Evolutionary conservation across 2,888 invertebrate species (phyloP).

Genomic region (Sphinx pinastri): DNA sequence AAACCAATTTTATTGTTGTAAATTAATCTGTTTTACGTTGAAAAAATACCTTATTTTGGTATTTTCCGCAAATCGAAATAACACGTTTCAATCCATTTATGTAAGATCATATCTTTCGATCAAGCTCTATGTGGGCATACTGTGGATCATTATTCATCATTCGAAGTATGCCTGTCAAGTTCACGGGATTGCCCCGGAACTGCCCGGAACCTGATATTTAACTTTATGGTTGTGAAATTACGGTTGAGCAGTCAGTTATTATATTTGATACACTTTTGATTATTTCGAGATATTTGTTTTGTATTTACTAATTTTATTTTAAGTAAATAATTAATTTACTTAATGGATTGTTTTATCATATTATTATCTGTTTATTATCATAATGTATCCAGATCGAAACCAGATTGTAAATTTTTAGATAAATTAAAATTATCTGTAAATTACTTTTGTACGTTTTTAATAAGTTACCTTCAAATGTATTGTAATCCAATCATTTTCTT

Average conservation of each 20-base stretch:
- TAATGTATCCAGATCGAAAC: too few relatives aligned
- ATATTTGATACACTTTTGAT: not conserved
- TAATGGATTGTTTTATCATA: not conserved
- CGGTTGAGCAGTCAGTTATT: too few relatives aligned
- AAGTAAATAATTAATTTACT: not conserved
- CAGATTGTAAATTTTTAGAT: too few relatives aligned
- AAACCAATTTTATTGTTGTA: too few relatives aligned
- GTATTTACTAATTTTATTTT: not conserved
- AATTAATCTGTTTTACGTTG: not conserved
- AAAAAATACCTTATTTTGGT: not conserved
- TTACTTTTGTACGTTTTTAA: too few relatives aligned
- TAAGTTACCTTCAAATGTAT: too few relatives aligned
- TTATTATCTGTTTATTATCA: not conserved
- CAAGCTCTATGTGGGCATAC: not conserved
- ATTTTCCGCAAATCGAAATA: not conserved
- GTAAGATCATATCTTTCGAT: not conserved
- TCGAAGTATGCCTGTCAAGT: not conserved
- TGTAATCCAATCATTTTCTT: too few relatives aligned
- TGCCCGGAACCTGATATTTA: too few relatives aligned
- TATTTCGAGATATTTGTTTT: not conserved
- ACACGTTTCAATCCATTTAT: not conserved
- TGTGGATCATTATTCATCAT: not conserved
- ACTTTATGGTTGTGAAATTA: too few relatives aligned
- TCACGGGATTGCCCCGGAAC: too few relatives aligned
- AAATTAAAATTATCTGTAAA: too few relatives aligned